Percentiles rank a stretch among this genome's conserved stretches.
phyloP scores from a whole-genome alignment of 2,888 invertebrate species.

The Machimus rusticus region DNA sequence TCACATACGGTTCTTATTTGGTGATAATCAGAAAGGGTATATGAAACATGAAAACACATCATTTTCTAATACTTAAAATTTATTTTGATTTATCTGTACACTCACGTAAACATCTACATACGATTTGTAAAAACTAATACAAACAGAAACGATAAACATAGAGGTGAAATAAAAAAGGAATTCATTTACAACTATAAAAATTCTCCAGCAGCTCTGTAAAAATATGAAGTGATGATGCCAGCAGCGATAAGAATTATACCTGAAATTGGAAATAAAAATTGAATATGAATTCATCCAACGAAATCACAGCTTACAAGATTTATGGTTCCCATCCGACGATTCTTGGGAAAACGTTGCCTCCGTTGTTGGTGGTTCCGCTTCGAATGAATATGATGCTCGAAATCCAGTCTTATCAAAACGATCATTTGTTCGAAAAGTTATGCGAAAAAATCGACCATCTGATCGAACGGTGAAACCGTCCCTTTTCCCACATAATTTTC shows the following conservation, averaged over 20 bases:
- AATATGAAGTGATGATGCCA: background rate
- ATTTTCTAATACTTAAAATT: conserved; percentile 23
- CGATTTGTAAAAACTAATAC: background rate
- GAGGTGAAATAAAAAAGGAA: background rate
- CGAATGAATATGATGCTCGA: conserved; percentile 89
- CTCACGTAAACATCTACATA: conserved; percentile 14
- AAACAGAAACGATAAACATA: background rate
- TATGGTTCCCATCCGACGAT: background rate
- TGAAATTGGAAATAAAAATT: background rate
- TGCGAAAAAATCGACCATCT: conserved; percentile 91
- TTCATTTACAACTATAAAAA: conserved; percentile 43
- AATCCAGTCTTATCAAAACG: conserved; percentile 94
- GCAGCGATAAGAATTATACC: conserved; percentile 10
- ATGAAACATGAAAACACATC: background rate
- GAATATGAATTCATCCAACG: background rate
- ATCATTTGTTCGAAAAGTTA: conserved; percentile 93
- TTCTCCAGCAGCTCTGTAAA: conserved; percentile 3
- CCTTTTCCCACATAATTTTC: conserved; percentile 80
- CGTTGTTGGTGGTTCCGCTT: conserved; percentile 66
- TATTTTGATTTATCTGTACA: conserved; percentile 41
- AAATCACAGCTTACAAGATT: conserved; percentile 1
- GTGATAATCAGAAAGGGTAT: background rate
- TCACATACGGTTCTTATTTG: background rate
- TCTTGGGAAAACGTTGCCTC: conserved; percentile 53
- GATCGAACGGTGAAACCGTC: conserved; percentile 81